Evolutionary conservation across 2,113 vertebrate genomes (phyloP), one percentile per base, ranked within the genome.

Genomic region (Prochilodus magdalenae): DNA sequence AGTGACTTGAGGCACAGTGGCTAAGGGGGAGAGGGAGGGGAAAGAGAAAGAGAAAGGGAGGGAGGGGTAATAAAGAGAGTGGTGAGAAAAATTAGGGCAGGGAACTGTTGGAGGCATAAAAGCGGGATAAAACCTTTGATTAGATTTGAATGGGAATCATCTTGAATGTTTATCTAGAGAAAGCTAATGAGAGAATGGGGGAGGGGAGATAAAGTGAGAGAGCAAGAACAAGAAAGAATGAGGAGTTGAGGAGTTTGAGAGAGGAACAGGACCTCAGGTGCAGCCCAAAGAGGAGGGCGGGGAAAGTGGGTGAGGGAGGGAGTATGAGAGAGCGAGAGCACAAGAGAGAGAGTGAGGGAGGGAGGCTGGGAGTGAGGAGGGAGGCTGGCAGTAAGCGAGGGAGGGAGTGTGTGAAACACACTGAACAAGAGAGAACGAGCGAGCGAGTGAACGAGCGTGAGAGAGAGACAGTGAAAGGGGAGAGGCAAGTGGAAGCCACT

Each of bases 181-280:
- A 70, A 82, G 70, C 75, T 85, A 70, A 71, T 77, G 55, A 67
- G 55, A 73, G 67, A 82, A 82, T 70, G 26, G 40, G 30, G 63
- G 73, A 66, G 82, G 36, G 26, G 62, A 44, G 69, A 71, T 62
- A 57, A 29, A 13, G 82, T 22, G 88, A 90, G 87, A 87, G 86
- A 89, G 89, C 92, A 20, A n/a, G 75, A 82, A 85, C 84, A 74
- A n/a, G 74, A 81, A 85, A 84, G 88, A 88, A 82, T 88, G 89
- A 89, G 89, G 89, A 90, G 90, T 89, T 44, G 44, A 83, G 89
- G 67, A 89, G 90, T 87, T 36, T 88, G 85, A 85, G 87, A 83
- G 84, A 84, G 86, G 73, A 81, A 83, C 87, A 89, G 87, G 84
- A 91, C 86, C 94, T 96, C 96, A 96, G 96, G 96, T 96, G 95